Evolutionary conservation across 2,797 vertebrate species (phyloP).

Genomic region (Octomys mimax): DNA sequence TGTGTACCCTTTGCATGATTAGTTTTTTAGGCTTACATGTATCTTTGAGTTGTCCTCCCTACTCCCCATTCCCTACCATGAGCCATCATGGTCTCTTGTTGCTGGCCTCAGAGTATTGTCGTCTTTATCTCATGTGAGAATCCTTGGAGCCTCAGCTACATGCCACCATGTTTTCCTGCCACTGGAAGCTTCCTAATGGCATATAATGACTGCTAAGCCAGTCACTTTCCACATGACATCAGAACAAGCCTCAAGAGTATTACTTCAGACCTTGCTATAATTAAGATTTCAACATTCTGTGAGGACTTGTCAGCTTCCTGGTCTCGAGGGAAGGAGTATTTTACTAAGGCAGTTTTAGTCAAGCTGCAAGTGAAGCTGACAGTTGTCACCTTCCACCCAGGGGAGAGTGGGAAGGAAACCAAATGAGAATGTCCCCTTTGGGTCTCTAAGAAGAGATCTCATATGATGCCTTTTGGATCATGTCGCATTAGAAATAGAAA

Average conservation of each 20-base stretch:
- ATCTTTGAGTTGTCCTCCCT: not conserved
- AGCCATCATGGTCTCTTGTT: not conserved
- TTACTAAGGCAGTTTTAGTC: not conserved
- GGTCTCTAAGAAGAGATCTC: not conserved
- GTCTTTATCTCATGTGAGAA: not conserved
- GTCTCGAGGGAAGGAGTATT: not conserved
- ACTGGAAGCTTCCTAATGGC: not conserved
- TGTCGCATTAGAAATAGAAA: not conserved
- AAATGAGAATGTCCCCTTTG: not conserved
- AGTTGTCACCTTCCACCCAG: not conserved
- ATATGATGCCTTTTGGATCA: not conserved
- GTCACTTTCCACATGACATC: accelerated
- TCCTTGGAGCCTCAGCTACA: not conserved
- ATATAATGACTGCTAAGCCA: not conserved
- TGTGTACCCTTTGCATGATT: not conserved
- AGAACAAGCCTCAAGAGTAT: not conserved
- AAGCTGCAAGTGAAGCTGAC: not conserved
- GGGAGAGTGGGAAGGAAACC: not conserved
- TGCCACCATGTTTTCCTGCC: not conserved
- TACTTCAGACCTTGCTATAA: not conserved
- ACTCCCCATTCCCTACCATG: not conserved
- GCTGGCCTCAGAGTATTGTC: not conserved
- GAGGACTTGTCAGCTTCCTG: not conserved
- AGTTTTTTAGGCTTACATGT: not conserved
- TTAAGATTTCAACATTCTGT: not conserved